These are phyloP conservation scores for Procavia capensis DNA, from an alignment of 2,113 vertebrate genomes.

Conservation along the genomic window DNA sequence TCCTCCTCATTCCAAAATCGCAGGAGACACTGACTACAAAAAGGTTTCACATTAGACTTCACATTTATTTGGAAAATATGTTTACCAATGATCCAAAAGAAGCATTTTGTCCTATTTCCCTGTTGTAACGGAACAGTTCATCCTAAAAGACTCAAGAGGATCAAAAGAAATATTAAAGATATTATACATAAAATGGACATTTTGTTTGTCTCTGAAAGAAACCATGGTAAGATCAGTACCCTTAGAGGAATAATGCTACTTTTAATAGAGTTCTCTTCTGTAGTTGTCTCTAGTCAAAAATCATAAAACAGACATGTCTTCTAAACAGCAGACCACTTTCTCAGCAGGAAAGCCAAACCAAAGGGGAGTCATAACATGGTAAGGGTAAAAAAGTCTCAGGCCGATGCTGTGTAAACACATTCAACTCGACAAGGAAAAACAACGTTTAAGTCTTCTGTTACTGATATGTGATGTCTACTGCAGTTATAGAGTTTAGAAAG, in stretches of 20 bases:
- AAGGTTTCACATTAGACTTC: constrained; percentile 51
- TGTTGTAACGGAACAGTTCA: background rate
- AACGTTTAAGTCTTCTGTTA: background rate
- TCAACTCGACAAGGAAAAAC: background rate
- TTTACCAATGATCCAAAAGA: constrained; percentile 35
- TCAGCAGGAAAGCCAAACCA: background rate
- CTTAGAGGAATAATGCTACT: background rate
- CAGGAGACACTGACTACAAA: constrained; percentile 34
- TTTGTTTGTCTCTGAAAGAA: background rate
- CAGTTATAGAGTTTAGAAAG: background rate
- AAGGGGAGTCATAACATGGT: background rate
- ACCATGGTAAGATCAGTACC: background rate
- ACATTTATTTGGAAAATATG: constrained; percentile 46
- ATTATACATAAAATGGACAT: background rate
- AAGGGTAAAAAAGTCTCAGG: background rate
- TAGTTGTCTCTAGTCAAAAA: background rate
- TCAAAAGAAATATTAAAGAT: constrained; percentile 2
- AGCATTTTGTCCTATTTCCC: background rate
- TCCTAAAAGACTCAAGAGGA: background rate
- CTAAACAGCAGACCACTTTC: background rate
- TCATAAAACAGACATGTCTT: background rate
- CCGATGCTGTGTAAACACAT: background rate
- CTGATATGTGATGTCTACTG: background rate
- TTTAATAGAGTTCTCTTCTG: background rate
- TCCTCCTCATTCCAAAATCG: background rate